A percentile compares a stretch with the other conserved stretches of the same genome.
Conservation (phyloP, 37 sponge, comb jelly and placozoan genomes). For the Hormiphora californensis region DNA sequence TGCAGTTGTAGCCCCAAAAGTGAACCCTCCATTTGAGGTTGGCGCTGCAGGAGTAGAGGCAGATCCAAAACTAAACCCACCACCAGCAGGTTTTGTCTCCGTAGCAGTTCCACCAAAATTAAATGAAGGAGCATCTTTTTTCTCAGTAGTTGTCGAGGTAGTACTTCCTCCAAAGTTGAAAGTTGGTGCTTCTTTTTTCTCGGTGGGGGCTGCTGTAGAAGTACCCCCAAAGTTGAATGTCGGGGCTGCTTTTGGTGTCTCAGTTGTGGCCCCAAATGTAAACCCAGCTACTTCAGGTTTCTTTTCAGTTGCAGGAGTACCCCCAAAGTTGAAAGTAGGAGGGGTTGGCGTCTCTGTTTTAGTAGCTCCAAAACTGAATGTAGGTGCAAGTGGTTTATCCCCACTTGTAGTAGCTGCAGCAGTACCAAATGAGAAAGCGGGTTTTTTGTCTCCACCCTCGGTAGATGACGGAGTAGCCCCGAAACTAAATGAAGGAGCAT, state of each 20-base stretch:
- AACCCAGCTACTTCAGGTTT: too few relatives aligned
- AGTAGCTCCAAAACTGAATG: not conserved
- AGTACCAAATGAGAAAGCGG: not conserved
- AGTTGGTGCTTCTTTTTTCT: not conserved
- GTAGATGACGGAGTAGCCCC: not conserved
- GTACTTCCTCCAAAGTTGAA: constrained; percentile 31
- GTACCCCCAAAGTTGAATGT: constrained; percentile 27
- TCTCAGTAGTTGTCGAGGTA: not conserved
- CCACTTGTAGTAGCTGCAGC: not conserved
- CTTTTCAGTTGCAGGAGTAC: not conserved
- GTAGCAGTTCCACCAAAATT: constrained; percentile 32
- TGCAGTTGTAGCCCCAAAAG: not conserved
- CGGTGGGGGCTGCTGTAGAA: not conserved
- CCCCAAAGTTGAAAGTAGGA: constrained; percentile 45
- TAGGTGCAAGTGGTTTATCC: not conserved
- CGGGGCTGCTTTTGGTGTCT: not conserved
- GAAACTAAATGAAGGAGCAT: constrained; percentile 21
- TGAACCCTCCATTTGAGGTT: not conserved
- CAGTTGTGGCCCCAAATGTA: too few relatives aligned
- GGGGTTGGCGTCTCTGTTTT: not conserved
- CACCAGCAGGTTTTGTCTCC: not conserved
- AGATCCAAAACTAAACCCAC: constrained; percentile 36
- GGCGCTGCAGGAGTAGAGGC: not conserved
- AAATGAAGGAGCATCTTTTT: not conserved
- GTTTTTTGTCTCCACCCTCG: not conserved